Percentiles rank a stretch among this genome's conserved stretches.
Conservation (phyloP, 2,888 invertebrate species). For the Hemistola chrysoprasaria region DNA sequence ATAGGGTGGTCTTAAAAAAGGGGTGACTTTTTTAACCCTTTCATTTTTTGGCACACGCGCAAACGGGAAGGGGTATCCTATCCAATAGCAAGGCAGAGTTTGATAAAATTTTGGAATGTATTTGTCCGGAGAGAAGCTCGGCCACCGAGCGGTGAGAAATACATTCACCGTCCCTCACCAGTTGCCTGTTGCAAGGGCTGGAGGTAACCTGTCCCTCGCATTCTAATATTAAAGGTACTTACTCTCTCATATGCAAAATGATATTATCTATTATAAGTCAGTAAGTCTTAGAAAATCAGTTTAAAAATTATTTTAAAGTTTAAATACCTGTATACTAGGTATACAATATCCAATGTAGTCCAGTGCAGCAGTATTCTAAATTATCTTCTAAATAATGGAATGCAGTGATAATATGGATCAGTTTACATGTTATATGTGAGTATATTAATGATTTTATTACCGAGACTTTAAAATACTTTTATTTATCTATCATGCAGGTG, state of each 20-base stretch:
- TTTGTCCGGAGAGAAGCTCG: conserved; percentile 50
- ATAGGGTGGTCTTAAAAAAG: conserved; percentile 61
- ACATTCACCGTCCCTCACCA: conserved; percentile 43
- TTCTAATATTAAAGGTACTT: conserved; percentile 32
- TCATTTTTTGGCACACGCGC: conserved; percentile 79
- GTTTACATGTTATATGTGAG: conserved; percentile 8
- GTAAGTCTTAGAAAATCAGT: too few relatives aligned
- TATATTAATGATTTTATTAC: too few relatives aligned
- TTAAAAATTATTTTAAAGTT: too few relatives aligned
- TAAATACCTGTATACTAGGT: too few relatives aligned
- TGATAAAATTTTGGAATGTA: conserved; percentile 62
- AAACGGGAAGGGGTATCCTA: conserved; percentile 63
- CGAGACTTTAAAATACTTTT: too few relatives aligned
- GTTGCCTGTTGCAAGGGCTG: conserved; percentile 50
- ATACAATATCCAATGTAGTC: too few relatives aligned
- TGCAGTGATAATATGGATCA: conserved; percentile 16
- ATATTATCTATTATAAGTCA: not conserved
- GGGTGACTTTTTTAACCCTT: conserved; percentile 76
- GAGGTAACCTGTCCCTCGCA: conserved; percentile 47
- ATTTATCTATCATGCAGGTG: too few relatives aligned
- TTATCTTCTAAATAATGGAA: too few relatives aligned
- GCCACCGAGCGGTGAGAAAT: conserved; percentile 44
- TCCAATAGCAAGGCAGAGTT: conserved; percentile 68
- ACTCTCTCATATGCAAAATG: conserved; percentile 6
- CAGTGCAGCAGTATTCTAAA: too few relatives aligned